Conservation (phyloP, 2,888 invertebrate genomes). For the Lypha dubia region DNA sequence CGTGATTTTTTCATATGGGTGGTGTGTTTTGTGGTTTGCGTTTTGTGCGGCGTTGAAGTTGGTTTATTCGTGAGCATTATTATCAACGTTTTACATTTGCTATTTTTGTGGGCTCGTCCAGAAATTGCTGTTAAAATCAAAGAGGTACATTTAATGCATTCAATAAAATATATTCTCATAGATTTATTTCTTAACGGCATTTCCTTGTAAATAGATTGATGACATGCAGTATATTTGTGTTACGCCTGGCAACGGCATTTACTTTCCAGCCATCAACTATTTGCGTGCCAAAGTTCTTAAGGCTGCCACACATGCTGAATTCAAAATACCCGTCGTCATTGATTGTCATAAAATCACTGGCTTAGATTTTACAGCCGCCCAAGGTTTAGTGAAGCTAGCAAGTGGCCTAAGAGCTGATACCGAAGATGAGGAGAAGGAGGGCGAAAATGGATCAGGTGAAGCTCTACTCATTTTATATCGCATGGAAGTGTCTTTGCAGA, state of each 20-base stretch:
- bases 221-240: conserved; percentile 85
- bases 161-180: neutral
- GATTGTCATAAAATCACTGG: conserved; percentile 87
- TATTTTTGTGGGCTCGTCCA: conserved; percentile 89
- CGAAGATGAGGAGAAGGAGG: conserved; percentile 36
- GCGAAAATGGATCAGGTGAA: conserved; percentile 72
- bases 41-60: conserved; percentile 90
- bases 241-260: conserved; percentile 88
- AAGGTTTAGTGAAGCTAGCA: conserved; percentile 83
- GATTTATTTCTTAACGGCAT: neutral
- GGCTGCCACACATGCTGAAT: conserved; percentile 84
- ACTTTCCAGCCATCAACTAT: conserved; percentile 89
- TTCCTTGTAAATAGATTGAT: conserved; percentile 82
- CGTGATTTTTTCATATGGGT: conserved; percentile 87
- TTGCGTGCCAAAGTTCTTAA: conserved; percentile 85
- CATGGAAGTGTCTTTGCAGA: conserved; percentile 78
- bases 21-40: conserved; percentile 88
- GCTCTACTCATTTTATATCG: conserved; percentile 79
- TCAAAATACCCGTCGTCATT: conserved; percentile 85
- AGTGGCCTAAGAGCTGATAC: conserved; percentile 78
- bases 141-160: conserved; percentile 73
- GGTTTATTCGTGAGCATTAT: conserved; percentile 90
- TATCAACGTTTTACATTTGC: conserved; percentile 86
- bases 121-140: conserved; percentile 80
- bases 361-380: conserved; percentile 89